These are phyloP conservation scores for Thalassarche chlororhynchos DNA, from an alignment of 2,113 vertebrate species.

Conservation along the genomic window DNA sequence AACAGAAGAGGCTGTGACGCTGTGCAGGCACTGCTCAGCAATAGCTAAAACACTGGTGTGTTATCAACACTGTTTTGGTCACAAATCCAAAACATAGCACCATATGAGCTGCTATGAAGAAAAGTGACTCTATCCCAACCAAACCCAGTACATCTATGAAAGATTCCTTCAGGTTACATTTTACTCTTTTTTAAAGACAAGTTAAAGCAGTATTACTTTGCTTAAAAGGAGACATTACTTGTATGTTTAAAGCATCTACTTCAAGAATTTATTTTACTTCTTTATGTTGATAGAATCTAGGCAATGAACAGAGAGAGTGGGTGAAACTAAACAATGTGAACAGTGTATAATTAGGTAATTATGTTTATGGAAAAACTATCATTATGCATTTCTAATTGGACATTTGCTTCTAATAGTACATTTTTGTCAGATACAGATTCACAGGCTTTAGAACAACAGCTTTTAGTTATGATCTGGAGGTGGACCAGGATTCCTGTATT, in stretches of 20 bases:
- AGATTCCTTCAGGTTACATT: not conserved
- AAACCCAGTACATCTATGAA: not conserved
- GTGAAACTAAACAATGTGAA: not conserved
- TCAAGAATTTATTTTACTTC: not conserved
- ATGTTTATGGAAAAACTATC: not conserved
- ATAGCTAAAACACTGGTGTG: not conserved
- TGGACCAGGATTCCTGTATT: not conserved
- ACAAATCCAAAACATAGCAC: not conserved
- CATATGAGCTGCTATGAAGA: not conserved
- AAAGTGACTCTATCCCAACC: not conserved
- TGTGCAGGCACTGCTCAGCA: not conserved
- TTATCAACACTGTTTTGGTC: not conserved
- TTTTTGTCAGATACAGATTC: not conserved
- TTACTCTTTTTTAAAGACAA: not conserved
- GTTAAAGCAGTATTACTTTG: not conserved
- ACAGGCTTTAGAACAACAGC: not conserved
- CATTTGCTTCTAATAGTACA: not conserved
- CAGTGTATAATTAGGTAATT: not conserved
- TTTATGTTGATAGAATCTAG: not conserved
- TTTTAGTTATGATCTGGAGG: not conserved
- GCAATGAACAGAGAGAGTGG: not conserved
- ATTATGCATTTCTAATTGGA: not conserved
- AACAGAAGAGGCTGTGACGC: not conserved
- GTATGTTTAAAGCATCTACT: not conserved
- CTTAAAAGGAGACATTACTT: not conserved